Evolutionary conservation across 2,113 vertebrate genomes (phyloP), one percentile per base, ranked within the genome.

Genomic region (Hemiprocne comata): DNA sequence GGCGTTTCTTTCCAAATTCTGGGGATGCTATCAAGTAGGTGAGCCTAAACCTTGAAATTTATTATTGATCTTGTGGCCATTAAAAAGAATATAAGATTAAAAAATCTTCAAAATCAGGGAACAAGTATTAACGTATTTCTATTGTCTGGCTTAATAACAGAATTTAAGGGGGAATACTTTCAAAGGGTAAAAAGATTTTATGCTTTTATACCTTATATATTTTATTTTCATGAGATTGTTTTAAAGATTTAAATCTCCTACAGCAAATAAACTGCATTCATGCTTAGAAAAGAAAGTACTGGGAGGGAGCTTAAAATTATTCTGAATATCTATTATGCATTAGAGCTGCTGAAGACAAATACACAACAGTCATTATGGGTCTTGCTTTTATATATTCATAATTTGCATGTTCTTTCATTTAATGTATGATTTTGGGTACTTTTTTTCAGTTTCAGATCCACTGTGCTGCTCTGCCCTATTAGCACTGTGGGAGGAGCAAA

Each of bases 21-120:
- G 55, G 61, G 57, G 82, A 61, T 71, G 34, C 42, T 95, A 93
- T 60, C 88, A 91, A 96, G 93, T 36, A 93, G 60, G 36, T 91
- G 60, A 94, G 51, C 26, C 20, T 57, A 54, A 58, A 80, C 36
- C 31, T 34, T 89, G 64, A 93, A 13, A 90, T 78, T 87, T 90
- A 38, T 31, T 92, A 23, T 58, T 87, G 62, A 71, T 86, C 17
- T 36, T 85, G 31, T 46, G 46, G 46, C 31, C 26, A 53, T 73
- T 76, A 64, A 91, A 71, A 86, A n/a, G 33, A 87, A 82, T n/a
- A 36, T 40, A 76, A 13, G 20, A 79, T 78, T 78, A 48, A 42
- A 91, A 71, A 88, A 85, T 53, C 10, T 42, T 77, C 83, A 38
- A 53, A 64, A 48, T 50, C 12, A 70, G 26, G 38, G 34, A 76